Evolutionary conservation across 1,140 invertebrate species (phyloP).

Genomic region (Cephus cinctus): DNA sequence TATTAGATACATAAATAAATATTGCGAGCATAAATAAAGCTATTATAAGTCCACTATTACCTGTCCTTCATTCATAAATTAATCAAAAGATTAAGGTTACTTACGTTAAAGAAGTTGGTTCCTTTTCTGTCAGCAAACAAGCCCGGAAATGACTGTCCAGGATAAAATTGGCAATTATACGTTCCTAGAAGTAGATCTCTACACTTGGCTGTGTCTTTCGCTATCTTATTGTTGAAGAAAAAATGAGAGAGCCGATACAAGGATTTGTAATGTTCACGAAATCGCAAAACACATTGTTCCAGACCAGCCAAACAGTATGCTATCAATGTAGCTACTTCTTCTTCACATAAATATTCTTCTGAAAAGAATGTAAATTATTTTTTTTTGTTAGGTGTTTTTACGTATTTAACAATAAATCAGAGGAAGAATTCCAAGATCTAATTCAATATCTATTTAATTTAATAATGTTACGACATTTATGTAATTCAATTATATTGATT

Average conservation of each 20-base stretch:
- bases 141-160: conserved; percentile 69
- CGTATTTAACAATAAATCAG: too few species aligned
- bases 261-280: conserved; percentile 91
- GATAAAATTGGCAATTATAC: conserved; percentile 61
- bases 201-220: conserved; percentile 68
- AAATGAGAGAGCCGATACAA: conserved; percentile 84
- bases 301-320: conserved; percentile 71
- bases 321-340: conserved; percentile 50
- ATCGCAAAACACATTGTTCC: conserved; percentile 80
- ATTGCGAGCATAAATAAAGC: too few species aligned
- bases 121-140: conserved; percentile 83
- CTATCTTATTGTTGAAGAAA: conserved; percentile 72
- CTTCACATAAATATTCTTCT: conserved; percentile 47
- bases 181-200: conserved; percentile 71
- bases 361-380: conserved; percentile 14
- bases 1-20: too few species aligned
- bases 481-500: too few species aligned
- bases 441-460: too few species aligned
- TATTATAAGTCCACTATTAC: too few species aligned
- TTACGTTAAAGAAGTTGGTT: conserved; percentile 88
- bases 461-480: too few species aligned
- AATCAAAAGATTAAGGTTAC: conserved; percentile 23
- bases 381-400: too few species aligned
- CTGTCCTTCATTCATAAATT: too few species aligned
- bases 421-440: too few species aligned